phyloP scores from a whole-genome alignment of 2,797 vertebrate species.

The Acipenser oxyrinchus region DNA sequence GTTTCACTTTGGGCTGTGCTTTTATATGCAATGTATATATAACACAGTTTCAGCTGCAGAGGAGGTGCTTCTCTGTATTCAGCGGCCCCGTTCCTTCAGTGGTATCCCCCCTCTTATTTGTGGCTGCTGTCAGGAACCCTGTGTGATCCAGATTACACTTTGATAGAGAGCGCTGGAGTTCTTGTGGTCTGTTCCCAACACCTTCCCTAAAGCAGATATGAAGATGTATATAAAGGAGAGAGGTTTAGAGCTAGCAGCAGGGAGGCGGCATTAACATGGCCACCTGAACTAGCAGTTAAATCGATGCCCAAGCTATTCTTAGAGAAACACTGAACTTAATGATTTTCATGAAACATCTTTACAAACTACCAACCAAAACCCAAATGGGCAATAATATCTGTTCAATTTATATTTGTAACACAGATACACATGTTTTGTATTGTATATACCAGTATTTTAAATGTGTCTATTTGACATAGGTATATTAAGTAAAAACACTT shows the following conservation, averaged over 20 bases:
- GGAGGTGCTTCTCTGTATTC: constrained; percentile 37
- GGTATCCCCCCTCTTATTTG: constrained; percentile 34
- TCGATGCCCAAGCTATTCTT: no score
- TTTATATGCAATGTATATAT: no score
- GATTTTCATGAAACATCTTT: no score
- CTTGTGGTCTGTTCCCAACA: constrained; percentile 60
- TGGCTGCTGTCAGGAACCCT: constrained; percentile 50
- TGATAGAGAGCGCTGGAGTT: constrained; percentile 58
- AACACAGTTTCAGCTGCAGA: constrained; percentile 13
- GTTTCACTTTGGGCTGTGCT: no score
- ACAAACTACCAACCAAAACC: no score
- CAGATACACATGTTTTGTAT: no score
- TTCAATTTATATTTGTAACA: no score
- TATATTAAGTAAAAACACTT: no score
- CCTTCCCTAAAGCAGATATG: constrained; percentile 59
- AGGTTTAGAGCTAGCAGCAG: constrained; percentile 43
- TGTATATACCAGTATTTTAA: no score
- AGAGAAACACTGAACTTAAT: no score
- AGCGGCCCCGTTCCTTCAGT: neutral
- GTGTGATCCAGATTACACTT: constrained; percentile 65
- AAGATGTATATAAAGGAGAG: constrained; percentile 58
- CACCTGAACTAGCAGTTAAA: constrained; percentile 43
- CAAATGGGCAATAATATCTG: no score
- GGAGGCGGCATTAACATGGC: constrained; percentile 42
- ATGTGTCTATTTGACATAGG: no score